These are phyloP conservation scores for Branchipolynoe longqiensis DNA, from an alignment of 2,888 invertebrate genomes.

Conservation along the genomic window DNA sequence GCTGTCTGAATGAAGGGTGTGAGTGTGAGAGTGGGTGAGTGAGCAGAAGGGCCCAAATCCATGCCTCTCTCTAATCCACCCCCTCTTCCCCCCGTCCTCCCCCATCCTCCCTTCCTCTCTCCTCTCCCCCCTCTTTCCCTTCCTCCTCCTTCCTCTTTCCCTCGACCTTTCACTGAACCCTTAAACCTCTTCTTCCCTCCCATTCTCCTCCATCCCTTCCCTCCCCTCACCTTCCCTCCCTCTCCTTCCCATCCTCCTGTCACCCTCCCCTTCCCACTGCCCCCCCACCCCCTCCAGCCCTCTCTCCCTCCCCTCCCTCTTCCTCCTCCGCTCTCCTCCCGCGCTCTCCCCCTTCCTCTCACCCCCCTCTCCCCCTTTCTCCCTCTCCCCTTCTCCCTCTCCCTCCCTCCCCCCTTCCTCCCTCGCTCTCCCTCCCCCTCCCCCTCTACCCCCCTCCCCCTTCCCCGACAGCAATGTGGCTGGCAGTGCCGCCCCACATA, in stretches of 20 bases:
- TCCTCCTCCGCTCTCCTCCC: not conserved
- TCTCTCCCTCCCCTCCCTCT: not conserved
- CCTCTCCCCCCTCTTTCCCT: not conserved
- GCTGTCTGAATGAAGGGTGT: conserved; percentile 28
- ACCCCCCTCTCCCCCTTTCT: not conserved
- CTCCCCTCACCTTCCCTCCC: not conserved
- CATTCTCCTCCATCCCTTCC: not conserved
- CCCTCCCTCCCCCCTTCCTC: not conserved
- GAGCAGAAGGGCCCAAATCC: conserved; percentile 23
- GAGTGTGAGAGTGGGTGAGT: conserved; percentile 33
- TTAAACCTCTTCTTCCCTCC: not conserved
- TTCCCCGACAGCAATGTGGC: not conserved
- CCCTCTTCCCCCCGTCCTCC: not conserved
- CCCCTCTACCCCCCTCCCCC: not conserved
- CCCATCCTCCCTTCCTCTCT: not conserved
- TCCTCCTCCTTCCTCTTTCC: conserved; percentile 5
- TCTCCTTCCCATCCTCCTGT: not conserved
- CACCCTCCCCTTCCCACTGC: not conserved
- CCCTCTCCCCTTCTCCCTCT: conserved; percentile 5
- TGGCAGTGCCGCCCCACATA: conserved; percentile 2
- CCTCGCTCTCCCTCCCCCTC: not conserved
- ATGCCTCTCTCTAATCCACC: not conserved
- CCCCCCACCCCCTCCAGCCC: not conserved
- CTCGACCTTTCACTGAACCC: too few relatives aligned
- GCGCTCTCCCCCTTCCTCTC: conserved; percentile 2